Base-by-base conservation (phyloP, 2,888 invertebrate species). In the Petrolisthes manimaculis region DNA sequence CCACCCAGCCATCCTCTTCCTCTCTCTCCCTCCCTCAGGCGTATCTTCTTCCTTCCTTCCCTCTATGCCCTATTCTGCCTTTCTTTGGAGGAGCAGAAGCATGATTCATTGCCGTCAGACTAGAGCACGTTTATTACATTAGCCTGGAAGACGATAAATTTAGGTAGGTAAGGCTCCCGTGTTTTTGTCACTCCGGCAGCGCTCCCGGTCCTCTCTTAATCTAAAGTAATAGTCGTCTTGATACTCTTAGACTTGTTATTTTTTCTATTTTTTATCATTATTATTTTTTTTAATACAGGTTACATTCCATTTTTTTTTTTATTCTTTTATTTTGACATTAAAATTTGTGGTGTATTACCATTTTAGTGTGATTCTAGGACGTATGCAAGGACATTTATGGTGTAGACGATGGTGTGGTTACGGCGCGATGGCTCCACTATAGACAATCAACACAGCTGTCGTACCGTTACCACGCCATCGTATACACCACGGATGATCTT, bases 101-200 rank as follows among this genome's bases (percentile, higher is more conserved):
- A 74, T 71, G 69, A 78, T 24, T 85, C 79, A 79, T 79, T 53
- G 18, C 24, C 21, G 14, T 69, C 37, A 56, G 21, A 67, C 78
- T 56, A 79, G 37, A 78, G 51, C 67, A 79, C 78, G 37, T 85
- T 18, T 71, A 79, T 79, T 80, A 51, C 67, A 84, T 85, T 54
- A 80, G 18, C 54, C 55, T 2, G 14, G 21, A 80, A 12, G n/a
- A 53, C 79, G 5, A 53, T 80, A 79, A 71, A 85, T 85, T 54
- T 55, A 54, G 51, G 18, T 80, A 80, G 53, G 55, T 51, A 24
- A 5, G 14, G 18, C 21, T 18, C 24, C 84, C 55, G 51, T 80
- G 54, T 71, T 69, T 69, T 78, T 69, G 14, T 85, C 51, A 51
- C 53, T 18, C 21, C 14, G n/a, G n/a, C n/a, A 53, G 78, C 6